These are phyloP conservation scores for Grallaria varia DNA, from an alignment of 2,113 vertebrate genomes.

Conservation along the genomic window DNA sequence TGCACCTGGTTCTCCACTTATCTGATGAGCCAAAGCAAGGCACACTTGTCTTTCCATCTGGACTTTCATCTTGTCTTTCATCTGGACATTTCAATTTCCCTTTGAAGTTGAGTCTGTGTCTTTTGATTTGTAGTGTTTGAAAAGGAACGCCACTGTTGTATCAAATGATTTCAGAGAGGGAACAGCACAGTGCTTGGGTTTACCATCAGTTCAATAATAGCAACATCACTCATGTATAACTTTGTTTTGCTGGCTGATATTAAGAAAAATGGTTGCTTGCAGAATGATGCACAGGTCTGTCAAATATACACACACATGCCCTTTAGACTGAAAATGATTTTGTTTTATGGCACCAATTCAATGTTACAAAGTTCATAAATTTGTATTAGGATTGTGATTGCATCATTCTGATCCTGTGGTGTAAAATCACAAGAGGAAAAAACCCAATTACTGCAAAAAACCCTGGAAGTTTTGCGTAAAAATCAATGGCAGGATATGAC, in stretches of 20 bases:
- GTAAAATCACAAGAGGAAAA: slow-evolving; percentile 61
- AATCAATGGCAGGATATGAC: slow-evolving; percentile 71
- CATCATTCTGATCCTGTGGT: slow-evolving; percentile 46
- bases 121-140: slow-evolving; percentile 68
- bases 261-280: slow-evolving; percentile 75
- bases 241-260: slow-evolving; percentile 78
- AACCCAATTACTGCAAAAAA: slow-evolving; percentile 61
- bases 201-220: slow-evolving; percentile 72
- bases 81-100: slow-evolving; percentile 63
- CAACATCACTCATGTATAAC: slow-evolving; percentile 77
- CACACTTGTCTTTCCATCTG: slow-evolving; percentile 50
- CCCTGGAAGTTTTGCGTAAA: slow-evolving; percentile 63
- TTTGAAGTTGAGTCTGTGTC: slow-evolving; percentile 61
- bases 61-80: slow-evolving; percentile 63
- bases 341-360: slow-evolving; percentile 74
- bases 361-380: slow-evolving; percentile 77
- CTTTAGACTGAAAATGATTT: slow-evolving; percentile 77
- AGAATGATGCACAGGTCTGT: slow-evolving; percentile 74
- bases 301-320: slow-evolving; percentile 67
- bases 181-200: slow-evolving; percentile 57
- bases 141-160: slow-evolving; percentile 41
- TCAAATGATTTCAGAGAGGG: slow-evolving; percentile 71
- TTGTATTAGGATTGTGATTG: slow-evolving; percentile 73
- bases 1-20: slow-evolving; percentile 26
- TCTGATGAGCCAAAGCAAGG: slow-evolving; percentile 39